These are phyloP conservation scores for Cheirogaleus medius DNA, from an alignment of 2,113 vertebrate genomes.

Conservation along the genomic window DNA sequence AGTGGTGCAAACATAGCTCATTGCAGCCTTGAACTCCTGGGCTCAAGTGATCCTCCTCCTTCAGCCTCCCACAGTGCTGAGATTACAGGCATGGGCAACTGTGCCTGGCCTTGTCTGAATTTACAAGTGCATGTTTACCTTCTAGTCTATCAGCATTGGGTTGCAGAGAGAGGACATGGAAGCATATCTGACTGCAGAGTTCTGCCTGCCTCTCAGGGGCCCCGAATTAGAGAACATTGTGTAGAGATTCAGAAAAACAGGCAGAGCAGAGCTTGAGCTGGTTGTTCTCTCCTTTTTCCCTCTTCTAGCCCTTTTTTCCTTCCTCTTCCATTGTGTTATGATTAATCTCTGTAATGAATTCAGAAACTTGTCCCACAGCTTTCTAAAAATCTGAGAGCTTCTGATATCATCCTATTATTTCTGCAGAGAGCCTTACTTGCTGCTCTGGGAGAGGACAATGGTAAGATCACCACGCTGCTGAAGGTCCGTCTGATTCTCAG, in stretches of 20 bases:
- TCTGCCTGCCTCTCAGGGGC: background rate
- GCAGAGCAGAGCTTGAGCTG: background rate
- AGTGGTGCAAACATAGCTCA: too few relatives aligned
- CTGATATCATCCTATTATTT: background rate
- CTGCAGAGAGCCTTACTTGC: background rate
- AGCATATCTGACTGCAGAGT: background rate
- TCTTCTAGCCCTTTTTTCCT: background rate
- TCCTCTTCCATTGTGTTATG: background rate
- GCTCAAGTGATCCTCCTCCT: too few relatives aligned
- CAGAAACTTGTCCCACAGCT: background rate
- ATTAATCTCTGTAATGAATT: background rate
- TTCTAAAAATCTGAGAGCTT: background rate
- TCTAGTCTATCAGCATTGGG: background rate
- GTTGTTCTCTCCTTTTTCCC: background rate
- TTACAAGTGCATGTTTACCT: background rate
- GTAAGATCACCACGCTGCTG: background rate
- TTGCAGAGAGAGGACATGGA: background rate
- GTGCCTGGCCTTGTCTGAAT: background rate
- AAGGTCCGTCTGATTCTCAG: background rate
- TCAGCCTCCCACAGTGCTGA: too few relatives aligned
- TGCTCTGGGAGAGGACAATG: background rate
- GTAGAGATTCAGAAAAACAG: background rate
- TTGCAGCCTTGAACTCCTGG: too few relatives aligned
- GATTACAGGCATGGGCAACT: too few relatives aligned
- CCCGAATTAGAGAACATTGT: background rate